Evolutionary conservation across 2,797 vertebrate species (phyloP).

Genomic region (Tragelaphus eurycerus): DNA sequence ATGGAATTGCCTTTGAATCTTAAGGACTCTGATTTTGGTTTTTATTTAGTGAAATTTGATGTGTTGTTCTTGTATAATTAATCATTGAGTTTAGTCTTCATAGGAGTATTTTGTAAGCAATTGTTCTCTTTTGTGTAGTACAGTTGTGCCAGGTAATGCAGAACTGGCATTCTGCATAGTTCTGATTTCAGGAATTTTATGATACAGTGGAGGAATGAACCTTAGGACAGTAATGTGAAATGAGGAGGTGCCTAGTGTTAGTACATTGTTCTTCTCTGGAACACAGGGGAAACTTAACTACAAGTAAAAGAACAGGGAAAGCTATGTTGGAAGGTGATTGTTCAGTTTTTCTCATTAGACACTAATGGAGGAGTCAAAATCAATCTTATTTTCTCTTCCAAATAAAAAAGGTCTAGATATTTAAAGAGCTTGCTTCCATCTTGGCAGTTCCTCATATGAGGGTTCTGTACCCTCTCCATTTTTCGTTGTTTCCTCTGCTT

Average conservation of each 20-base stretch:
- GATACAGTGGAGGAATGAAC: neutral
- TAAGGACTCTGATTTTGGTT: neutral
- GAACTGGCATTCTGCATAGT: neutral
- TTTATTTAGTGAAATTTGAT: conserved; percentile 23
- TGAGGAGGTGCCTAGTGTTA: neutral
- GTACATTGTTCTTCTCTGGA: neutral
- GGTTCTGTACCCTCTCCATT: neutral
- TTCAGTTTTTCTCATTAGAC: conserved; percentile 12
- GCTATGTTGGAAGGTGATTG: neutral
- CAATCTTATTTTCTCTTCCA: neutral
- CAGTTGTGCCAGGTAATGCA: neutral
- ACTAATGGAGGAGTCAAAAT: neutral
- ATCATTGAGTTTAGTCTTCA: neutral
- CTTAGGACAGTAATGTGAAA: neutral
- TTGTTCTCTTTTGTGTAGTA: neutral
- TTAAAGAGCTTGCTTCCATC: neutral
- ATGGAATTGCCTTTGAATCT: neutral
- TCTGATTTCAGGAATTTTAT: neutral
- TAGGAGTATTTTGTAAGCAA: neutral
- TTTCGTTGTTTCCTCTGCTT: neutral
- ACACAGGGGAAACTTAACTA: neutral
- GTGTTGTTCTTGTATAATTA: neutral
- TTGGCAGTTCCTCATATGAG: neutral
- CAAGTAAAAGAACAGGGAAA: neutral
- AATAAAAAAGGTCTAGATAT: neutral